Percentiles rank a stretch among this genome's conserved stretches.
Evolutionary conservation across 2,888 invertebrate species (phyloP).

Genomic region (Eupithecia subfuscata): DNA sequence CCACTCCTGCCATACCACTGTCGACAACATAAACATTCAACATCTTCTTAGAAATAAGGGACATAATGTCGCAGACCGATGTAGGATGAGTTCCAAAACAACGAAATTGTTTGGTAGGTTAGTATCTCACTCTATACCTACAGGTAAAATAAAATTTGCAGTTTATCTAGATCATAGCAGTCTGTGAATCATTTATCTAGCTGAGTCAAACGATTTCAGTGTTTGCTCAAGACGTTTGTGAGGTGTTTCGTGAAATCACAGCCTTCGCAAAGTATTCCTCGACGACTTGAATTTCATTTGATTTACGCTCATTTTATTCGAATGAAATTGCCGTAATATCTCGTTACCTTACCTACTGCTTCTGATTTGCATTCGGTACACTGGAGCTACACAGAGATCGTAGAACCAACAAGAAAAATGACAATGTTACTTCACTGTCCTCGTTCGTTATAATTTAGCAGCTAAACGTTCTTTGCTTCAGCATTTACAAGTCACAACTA

Average conservation of each 20-base stretch:
- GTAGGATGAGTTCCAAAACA: background rate
- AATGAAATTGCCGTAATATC: conserved; percentile 51
- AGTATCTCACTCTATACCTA: background rate
- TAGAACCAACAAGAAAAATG: conserved; percentile 18
- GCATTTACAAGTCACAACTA: conserved; percentile 20
- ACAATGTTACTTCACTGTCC: conserved; percentile 25
- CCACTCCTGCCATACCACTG: conserved; percentile 91
- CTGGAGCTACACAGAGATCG: conserved; percentile 34
- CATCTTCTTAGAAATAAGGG: too few relatives aligned
- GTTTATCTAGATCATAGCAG: background rate
- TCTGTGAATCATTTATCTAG: background rate
- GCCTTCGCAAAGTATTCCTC: background rate
- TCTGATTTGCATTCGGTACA: conserved; percentile 41
- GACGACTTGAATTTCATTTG: conserved; percentile 51
- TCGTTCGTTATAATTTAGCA: conserved; percentile 39
- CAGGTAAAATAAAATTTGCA: background rate
- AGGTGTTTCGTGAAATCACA: background rate
- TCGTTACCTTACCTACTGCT: conserved; percentile 31
- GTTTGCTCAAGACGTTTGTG: background rate
- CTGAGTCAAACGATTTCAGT: background rate
- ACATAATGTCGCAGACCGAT: background rate
- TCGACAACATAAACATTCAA: conserved; percentile 38
- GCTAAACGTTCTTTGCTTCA: conserved; percentile 28
- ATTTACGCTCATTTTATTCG: conserved; percentile 56
- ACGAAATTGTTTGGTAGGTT: background rate